phyloP scores from a whole-genome alignment of 1,140 invertebrate genomes.

The Cydia fagiglandana region DNA sequence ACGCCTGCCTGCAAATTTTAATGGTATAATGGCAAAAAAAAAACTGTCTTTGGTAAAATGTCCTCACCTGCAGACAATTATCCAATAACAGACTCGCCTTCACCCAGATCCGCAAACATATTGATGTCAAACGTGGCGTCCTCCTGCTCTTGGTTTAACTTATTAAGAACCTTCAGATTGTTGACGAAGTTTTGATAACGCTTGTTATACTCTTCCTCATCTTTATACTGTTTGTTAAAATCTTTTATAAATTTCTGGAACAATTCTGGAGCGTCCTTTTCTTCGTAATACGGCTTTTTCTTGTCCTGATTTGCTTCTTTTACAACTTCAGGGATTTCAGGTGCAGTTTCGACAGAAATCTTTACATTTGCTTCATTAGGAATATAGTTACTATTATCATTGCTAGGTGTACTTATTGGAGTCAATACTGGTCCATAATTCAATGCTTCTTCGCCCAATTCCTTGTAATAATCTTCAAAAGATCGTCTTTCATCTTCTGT shows the following conservation, averaged over 20 bases:
- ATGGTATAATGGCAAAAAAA: too few species aligned
- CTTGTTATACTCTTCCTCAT: constrained; percentile 7
- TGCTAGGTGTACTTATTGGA: too few species aligned
- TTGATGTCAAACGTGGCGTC: constrained; percentile 30
- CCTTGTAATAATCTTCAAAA: neutral
- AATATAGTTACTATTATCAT: neutral
- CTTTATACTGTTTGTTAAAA: constrained; percentile 30
- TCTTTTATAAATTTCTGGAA: constrained; percentile 29
- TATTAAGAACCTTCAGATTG: constrained; percentile 22
- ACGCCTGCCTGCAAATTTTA: too few species aligned
- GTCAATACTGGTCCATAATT: neutral
- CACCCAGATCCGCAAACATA: constrained; percentile 32
- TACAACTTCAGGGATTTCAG: neutral
- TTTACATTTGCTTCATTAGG: neutral
- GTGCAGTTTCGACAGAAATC: neutral
- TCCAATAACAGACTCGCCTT: neutral
- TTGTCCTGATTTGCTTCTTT: neutral
- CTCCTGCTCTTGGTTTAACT: neutral
- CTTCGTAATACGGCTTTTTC: constrained; percentile 1
- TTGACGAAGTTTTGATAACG: constrained; percentile 27
- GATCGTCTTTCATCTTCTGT: neutral
- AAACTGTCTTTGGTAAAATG: neutral
- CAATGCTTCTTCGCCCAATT: neutral
- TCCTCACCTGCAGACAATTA: neutral
- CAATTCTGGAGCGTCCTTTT: constrained; percentile 23